Evolutionary conservation across 1,140 invertebrate species (phyloP), one percentile per base, ranked within the genome.

Genomic region (Aphelenchoides besseyi): DNA sequence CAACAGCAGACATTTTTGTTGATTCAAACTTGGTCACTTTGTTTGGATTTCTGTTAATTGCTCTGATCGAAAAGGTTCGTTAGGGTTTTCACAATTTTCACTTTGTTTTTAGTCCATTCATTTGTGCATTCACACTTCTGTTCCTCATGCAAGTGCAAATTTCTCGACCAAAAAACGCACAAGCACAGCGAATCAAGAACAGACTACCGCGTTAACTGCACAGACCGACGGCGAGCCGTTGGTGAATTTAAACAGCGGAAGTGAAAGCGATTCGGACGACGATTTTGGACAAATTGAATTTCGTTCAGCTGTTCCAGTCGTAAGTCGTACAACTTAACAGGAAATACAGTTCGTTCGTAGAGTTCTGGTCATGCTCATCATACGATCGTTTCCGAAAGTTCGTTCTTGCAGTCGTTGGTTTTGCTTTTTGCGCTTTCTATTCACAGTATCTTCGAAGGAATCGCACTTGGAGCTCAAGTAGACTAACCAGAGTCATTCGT

Each of bases 401-500:
- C 76, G 32, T 67, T 72, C 1, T 32, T 79, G 3, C 63, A 78
- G 8, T 84, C 84, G 68, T 71, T 85, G 33, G 64, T 87, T n/a
- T 73, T 87, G 3, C 70, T 86, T 23, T 69, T 86, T 29, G 86
- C 85, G 5, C 75, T 86, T 5, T 84, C 86, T 26, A 69, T 86
- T 41, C 86, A 87, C 74, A 86, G 85, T 2, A 61, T 87, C 12
- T 87, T 87, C 70, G 86, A 87, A 83, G 86, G 86, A 36, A 72
- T 87, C 26, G 85, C 86, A 12, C 72, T 87, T 16, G 86, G 86
- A 16, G 77, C 87, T 16, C 84, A 86, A 53, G 61, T 63, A 70
- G n/a, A n/a, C n/a, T n/a, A n/a, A n/a, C n/a, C n/a, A n/a, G n/a
- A n/a, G n/a, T n/a, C n/a, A n/a, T n/a, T n/a, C n/a, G n/a, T n/a